Evolutionary conservation across 2,888 invertebrate species (phyloP).

Genomic region (Pheosia gnoma): DNA sequence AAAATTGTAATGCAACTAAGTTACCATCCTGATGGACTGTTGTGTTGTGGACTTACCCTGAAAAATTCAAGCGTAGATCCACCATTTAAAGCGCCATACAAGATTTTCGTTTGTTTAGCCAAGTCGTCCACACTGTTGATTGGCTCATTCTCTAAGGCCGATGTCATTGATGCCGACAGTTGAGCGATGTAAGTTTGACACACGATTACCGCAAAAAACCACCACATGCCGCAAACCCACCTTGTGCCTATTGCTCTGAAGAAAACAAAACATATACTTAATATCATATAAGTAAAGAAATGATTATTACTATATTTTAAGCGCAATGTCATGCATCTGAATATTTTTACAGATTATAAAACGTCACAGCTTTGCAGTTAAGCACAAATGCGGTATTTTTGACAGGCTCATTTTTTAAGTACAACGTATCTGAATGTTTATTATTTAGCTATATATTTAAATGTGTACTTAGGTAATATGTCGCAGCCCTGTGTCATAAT

Average conservation of each 20-base stretch:
- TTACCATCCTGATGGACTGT: too few species aligned
- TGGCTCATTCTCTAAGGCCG: slow-evolving; percentile 92
- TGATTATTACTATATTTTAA: too few species aligned
- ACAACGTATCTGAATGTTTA: too few species aligned
- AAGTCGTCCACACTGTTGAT: slow-evolving; percentile 96
- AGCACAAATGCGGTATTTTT: too few species aligned
- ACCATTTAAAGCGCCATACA: slow-evolving; percentile 92
- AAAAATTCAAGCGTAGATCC: slow-evolving; percentile 97
- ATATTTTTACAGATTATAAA: too few species aligned
- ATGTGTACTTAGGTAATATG: slow-evolving; percentile 92
- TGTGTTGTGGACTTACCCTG: slow-evolving; percentile 55
- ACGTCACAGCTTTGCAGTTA: too few species aligned
- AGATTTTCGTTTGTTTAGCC: slow-evolving; percentile 94
- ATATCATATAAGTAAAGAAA: too few species aligned
- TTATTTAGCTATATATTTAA: not conserved
- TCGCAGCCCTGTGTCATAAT: slow-evolving; percentile 97
- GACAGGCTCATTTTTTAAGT: too few species aligned
- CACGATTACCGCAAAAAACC: slow-evolving; percentile 97
- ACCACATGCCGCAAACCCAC: slow-evolving; percentile 95
- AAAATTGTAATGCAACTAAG: too few species aligned
- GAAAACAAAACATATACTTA: slow-evolving; percentile 11
- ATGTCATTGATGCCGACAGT: slow-evolving; percentile 95
- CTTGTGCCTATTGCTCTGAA: slow-evolving; percentile 93
- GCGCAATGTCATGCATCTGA: too few species aligned
- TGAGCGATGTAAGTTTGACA: slow-evolving; percentile 97